A percentile compares a stretch with the other conserved stretches of the same genome.
Conservation (phyloP, 2,888 invertebrate genomes). For the Corbicula japonica region DNA sequence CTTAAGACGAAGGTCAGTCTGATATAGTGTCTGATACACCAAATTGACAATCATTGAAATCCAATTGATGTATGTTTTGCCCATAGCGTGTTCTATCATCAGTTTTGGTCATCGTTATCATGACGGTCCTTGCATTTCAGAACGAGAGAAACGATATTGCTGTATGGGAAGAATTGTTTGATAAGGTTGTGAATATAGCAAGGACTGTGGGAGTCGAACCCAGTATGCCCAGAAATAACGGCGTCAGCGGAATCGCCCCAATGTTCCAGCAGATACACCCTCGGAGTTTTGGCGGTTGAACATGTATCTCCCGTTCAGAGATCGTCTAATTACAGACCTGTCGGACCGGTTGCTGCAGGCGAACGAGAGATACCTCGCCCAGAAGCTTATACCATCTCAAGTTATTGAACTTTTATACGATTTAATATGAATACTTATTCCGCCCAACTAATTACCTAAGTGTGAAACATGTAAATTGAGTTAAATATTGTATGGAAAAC, state of each 20-base stretch:
- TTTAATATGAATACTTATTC: too few species aligned
- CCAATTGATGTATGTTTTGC: neutral
- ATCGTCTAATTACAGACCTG: constrained; percentile 43
- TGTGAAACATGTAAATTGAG: neutral
- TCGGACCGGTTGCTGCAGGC: constrained; percentile 9
- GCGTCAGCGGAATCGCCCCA: constrained; percentile 42
- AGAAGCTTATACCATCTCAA: constrained; percentile 1
- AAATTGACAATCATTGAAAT: neutral
- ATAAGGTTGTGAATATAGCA: constrained; percentile 29
- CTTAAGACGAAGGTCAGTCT: constrained; percentile 9
- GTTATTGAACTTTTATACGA: too few species aligned
- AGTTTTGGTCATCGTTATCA: neutral
- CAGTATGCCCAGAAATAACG: constrained; percentile 17
- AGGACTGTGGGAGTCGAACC: constrained; percentile 18
- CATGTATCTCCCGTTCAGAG: constrained; percentile 46
- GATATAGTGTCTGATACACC: constrained; percentile 5
- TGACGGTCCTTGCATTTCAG: constrained; percentile 14
- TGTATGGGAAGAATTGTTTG: constrained; percentile 40
- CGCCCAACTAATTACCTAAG: neutral
- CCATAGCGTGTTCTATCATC: neutral
- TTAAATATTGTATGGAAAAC: neutral
- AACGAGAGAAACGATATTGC: neutral
- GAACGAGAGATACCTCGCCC: constrained; percentile 5
- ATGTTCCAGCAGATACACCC: constrained; percentile 38
- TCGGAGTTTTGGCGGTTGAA: constrained; percentile 44